Base-by-base conservation (phyloP, 2,113 vertebrate species). In the Hipposideros armiger region DNA sequence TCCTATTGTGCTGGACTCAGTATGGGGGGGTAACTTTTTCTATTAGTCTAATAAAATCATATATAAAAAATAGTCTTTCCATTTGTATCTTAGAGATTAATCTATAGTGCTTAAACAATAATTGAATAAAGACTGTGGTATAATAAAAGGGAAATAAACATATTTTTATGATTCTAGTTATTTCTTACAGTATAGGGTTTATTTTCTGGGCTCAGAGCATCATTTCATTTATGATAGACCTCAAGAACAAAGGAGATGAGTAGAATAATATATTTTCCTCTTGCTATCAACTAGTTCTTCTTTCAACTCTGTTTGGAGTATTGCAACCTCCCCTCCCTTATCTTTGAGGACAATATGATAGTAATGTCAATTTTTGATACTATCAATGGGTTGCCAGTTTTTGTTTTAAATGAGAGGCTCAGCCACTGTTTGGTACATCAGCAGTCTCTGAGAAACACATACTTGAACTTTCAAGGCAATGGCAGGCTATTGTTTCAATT, bases 391-490 rank as follows among this genome's bases (percentile, higher is more conserved):
- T 19, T 40, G 40, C 11, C 0, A 20, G 32, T 67, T 89, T 78
- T 47, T 88, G 26, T 72, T 78, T 83, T 26, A 58, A 26, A 60
- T 69, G 47, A 76, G 7, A 69, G 24, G 4, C 42, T 30, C 73
- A 90, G 54, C 73, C 77, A 52, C 40, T 80, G 16, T 2, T 7
- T 11, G 9, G 8, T 7, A 10, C n/a, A 64, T 30, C 32, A 88
- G 32, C 24, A 67, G 24, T 81, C 52, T 89, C 24, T 64, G 45
- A 90, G 32, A 95, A 96, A 42, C 32, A 72, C 9, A 62, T 26
- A 70, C 54, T 36, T 52, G 54, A 83, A 69, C 50, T 82, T 95
- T 40, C 26, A 92, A 83, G 62, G 32, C 42, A 92, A 92, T 11
- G 4, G 82, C 7, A 92, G 30, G 40, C 22, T 67, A 22, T 50